Base-by-base conservation (phyloP, 2,888 invertebrate species). In the Prosopocoilus inquinatus region DNA sequence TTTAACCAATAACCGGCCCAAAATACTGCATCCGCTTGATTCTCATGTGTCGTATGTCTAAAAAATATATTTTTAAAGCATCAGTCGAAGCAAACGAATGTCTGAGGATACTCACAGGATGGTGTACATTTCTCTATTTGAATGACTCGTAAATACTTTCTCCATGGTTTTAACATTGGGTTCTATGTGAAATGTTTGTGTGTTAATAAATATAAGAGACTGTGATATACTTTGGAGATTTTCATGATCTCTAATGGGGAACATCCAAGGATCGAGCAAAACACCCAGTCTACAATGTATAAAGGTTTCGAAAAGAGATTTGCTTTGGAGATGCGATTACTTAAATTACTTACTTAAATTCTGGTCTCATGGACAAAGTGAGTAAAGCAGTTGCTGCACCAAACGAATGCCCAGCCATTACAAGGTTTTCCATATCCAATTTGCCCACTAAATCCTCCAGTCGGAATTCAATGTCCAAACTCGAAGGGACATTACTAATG, bases 391-490 rank as follows among this genome's bases (percentile, higher is more conserved):
- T 83, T 3, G 84, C 82, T 2, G 82, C 87, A 5, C 87, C 87
- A 73, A 87, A 87, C 0, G 86, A 86, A 71, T 87, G 87, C 2
- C 87, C 87, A 64, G 81, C 80, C 57, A 85, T 75, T 1, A 80
- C 74, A 1, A 80, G 65, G 57, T 71, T 74, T 3, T 76, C 70
- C 9, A 80, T 47, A 65, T 83, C 81, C 49, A 83, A 68, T 33
- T 74, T 68, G 3, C 75, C 79, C 9, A 70, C 68, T 7, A 78
- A 67, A 73, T 80, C 70, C 8, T 62, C 55, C 20, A 75, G 61
- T 16, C 67, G 62, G 55, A 77, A 76, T 4, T 64, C 56, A 9
- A 60, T 59, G 12, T 65, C 49, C 33, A 55, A 54, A 9, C 64
- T 49, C 2, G 60, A 54, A 9, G 67, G 68, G 1, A 70, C 58